Evolutionary conservation across 2,113 vertebrate genomes (phyloP).

Genomic region (Grammomys surdaster): DNA sequence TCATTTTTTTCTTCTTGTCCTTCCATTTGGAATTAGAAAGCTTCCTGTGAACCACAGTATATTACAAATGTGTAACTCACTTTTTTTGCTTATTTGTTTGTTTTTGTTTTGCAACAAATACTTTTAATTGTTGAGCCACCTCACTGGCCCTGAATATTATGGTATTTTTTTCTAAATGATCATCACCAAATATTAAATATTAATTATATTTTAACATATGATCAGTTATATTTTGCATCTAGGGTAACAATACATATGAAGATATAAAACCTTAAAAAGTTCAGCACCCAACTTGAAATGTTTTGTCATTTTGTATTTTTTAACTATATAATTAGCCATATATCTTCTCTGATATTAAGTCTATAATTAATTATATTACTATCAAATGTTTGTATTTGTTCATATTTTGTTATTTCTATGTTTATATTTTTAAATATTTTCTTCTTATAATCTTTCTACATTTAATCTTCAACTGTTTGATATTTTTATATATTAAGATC

Average conservation of each 20-base stretch:
- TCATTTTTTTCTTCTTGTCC: neutral
- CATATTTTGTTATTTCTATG: neutral
- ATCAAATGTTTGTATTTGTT: neutral
- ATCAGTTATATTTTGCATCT: neutral
- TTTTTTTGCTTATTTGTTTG: neutral
- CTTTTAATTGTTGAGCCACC: neutral
- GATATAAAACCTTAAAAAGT: too few species aligned
- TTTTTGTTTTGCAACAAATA: neutral
- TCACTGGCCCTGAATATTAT: neutral
- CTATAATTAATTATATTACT: neutral
- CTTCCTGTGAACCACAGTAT: neutral
- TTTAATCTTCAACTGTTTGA: neutral
- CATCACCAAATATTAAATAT: neutral
- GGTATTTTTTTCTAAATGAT: neutral
- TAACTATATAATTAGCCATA: neutral
- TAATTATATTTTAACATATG: neutral
- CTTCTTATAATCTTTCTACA: neutral
- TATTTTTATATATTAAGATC: neutral
- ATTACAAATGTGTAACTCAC: neutral
- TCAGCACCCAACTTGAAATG: neutral
- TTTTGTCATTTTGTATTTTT: neutral
- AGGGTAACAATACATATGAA: neutral
- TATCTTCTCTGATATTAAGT: neutral
- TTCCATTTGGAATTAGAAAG: neutral
- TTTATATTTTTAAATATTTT: neutral